phyloP scores from a whole-genome alignment of 37 sponge, comb jelly and placozoan species.

The Theonella swinhoei region DNA sequence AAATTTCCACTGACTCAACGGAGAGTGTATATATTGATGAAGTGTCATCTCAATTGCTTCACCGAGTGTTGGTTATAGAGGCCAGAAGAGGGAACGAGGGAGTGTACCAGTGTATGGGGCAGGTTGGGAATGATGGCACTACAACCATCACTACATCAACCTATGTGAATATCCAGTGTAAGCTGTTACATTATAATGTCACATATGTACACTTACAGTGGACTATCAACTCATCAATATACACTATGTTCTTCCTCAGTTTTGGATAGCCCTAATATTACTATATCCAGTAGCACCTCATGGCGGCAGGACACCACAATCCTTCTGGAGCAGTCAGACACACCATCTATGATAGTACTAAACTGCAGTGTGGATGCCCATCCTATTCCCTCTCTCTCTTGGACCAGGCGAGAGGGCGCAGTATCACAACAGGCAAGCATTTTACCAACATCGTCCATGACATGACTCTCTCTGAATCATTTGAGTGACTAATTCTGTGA shows the following conservation, averaged over 20 bases:
- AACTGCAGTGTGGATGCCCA: background rate
- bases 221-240: background rate
- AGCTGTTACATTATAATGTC: background rate
- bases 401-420: background rate
- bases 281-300: background rate
- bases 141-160: background rate
- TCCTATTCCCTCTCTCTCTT: background rate
- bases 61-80: background rate
- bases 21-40: background rate
- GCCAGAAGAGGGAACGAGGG: background rate
- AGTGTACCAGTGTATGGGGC: background rate
- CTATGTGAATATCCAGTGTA: background rate
- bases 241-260: background rate
- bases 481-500: no score
- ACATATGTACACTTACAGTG: background rate
- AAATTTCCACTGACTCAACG: background rate
- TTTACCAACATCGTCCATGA: no score
- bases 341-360: background rate
- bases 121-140: background rate
- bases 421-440: no score
- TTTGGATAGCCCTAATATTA: background rate
- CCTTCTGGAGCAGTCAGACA: background rate
- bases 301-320: background rate
- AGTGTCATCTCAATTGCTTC: background rate
- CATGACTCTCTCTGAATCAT: no score